Conservation (phyloP, 2,797 vertebrate species). For the Enteromius thamalakanensis region DNA sequence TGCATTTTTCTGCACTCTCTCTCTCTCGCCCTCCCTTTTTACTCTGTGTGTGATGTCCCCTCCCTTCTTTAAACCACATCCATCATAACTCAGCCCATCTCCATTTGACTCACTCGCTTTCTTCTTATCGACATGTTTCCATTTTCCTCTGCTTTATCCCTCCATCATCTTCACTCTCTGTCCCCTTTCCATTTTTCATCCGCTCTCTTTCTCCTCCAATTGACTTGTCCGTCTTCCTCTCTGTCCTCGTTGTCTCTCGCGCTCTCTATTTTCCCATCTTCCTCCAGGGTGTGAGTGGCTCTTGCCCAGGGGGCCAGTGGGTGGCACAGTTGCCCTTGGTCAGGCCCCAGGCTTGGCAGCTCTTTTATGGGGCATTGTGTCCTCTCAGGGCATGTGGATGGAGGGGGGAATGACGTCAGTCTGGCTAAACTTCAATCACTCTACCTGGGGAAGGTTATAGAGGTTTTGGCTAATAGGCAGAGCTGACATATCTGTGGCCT, state of each 20-base stretch:
- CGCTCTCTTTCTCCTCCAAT: conserved; percentile 68
- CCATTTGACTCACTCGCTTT: conserved; percentile 74
- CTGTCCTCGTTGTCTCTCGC: conserved; percentile 47
- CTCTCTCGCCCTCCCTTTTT: conserved; percentile 29
- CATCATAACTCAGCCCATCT: conserved; percentile 76
- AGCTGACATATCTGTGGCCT: conserved; percentile 12
- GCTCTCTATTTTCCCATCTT: conserved; percentile 62
- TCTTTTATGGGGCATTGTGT: conserved; percentile 61
- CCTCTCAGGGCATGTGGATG: conserved; percentile 43
- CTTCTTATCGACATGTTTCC: conserved; percentile 82
- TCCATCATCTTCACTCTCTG: conserved; percentile 77
- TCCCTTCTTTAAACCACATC: conserved; percentile 66
- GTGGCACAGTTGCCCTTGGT: conserved; percentile 72
- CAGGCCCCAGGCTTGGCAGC: conserved; percentile 63
- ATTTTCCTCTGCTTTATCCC: conserved; percentile 77
- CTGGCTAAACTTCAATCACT: conserved; percentile 44
- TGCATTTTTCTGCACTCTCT: conserved; percentile 24
- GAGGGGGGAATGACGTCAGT: conserved; percentile 39
- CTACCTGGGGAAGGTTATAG: conserved; percentile 32
- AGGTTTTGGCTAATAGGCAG: conserved; percentile 30
- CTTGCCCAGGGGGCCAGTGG: conserved; percentile 62
- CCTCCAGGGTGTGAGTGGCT: conserved; percentile 62
- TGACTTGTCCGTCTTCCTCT: conserved; percentile 63
- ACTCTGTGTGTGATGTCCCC: conserved; percentile 48
- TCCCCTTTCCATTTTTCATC: conserved; percentile 64